Conservation (phyloP, 2,113 vertebrate genomes). For the Sigmodon hispidus region DNA sequence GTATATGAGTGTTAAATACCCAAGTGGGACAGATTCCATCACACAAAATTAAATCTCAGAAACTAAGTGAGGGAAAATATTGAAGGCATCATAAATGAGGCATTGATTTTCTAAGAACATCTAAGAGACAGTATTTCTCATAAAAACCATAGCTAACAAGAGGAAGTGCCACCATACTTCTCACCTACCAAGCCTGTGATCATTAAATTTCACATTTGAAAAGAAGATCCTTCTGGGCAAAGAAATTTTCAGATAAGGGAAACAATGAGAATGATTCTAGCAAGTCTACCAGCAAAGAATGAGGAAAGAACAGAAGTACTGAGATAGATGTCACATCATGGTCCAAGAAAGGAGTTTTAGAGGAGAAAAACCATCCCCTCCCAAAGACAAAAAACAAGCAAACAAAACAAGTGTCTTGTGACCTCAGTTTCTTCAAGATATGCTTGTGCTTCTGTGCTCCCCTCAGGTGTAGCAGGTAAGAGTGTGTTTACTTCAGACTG, state of each 20-base stretch:
- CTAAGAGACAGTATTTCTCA: not conserved
- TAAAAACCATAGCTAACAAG: not conserved
- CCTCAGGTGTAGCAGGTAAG: not conserved
- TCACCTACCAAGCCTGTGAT: not conserved
- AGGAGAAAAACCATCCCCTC: too few species aligned
- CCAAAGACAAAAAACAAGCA: not conserved
- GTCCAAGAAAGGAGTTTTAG: not conserved
- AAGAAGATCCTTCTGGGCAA: not conserved
- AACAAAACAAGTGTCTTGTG: not conserved
- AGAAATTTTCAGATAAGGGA: slow-evolving; percentile 9
- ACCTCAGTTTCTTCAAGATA: not conserved
- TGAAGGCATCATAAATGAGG: not conserved
- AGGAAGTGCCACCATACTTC: not conserved
- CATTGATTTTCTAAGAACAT: not conserved
- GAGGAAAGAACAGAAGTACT: not conserved
- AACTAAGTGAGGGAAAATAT: not conserved
- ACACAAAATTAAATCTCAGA: not conserved
- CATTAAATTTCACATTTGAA: slow-evolving; percentile 8
- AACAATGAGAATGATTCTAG: not conserved
- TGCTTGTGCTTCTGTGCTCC: not conserved
- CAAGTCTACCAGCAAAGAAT: not conserved
- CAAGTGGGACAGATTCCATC: not conserved
- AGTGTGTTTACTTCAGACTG: not conserved
- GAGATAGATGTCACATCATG: not conserved
- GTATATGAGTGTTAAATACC: not conserved